Evolutionary conservation across 2,113 vertebrate species (phyloP).

Genomic region (Brachyhypopomus occidentalis): DNA sequence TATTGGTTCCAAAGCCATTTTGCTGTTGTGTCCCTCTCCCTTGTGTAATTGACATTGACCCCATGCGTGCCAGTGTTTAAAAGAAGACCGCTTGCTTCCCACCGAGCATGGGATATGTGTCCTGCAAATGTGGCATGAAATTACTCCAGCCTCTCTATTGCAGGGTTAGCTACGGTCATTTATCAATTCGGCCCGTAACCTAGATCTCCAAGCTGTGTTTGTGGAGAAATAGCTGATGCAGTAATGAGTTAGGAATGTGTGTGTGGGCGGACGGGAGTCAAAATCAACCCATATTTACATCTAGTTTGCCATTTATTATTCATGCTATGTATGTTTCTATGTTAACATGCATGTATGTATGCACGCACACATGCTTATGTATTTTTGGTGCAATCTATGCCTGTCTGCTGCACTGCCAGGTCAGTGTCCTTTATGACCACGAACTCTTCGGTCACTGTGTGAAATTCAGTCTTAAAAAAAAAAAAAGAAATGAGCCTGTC

Average conservation of each 20-base stretch:
- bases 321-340: slow-evolving; percentile 32
- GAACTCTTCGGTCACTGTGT: not conserved
- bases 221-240: slow-evolving; percentile 47
- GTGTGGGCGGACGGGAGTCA: not conserved
- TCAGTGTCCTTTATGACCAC: not conserved
- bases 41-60: slow-evolving; percentile 31
- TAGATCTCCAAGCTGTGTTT: slow-evolving; percentile 35
- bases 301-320: slow-evolving; percentile 2
- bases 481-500: no score
- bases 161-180: slow-evolving; percentile 57
- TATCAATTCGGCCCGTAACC: slow-evolving; percentile 53
- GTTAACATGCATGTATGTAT: no score
- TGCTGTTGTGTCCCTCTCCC: slow-evolving; percentile 46
- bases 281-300: slow-evolving; percentile 8
- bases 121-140: slow-evolving; percentile 63
- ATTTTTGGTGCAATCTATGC: not conserved
- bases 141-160: slow-evolving; percentile 53
- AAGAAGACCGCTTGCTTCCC: slow-evolving; percentile 56
- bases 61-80: slow-evolving; percentile 38
- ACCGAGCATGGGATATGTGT: slow-evolving; percentile 56
- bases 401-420: no score
- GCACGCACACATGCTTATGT: no score
- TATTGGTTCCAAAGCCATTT: slow-evolving; percentile 49
- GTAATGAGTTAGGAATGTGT: slow-evolving; percentile 59
- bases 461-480: not conserved